Evolutionary conservation across 2,113 vertebrate species (phyloP).

Genomic region (Heloderma charlesbogerti): DNA sequence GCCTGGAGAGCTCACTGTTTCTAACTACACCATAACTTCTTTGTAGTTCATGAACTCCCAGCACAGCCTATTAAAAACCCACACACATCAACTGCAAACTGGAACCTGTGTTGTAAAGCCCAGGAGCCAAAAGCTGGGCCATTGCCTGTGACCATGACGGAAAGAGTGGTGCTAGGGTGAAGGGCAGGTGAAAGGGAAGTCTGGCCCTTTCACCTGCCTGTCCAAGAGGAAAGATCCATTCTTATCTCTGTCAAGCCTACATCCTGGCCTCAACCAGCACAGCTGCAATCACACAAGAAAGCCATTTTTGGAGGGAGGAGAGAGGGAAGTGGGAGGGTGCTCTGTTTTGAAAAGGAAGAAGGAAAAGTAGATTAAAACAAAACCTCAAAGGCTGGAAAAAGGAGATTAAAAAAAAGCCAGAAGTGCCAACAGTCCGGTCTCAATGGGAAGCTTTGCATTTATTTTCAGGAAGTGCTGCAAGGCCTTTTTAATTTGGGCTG

Average conservation of each 20-base stretch:
- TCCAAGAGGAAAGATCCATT: constrained; percentile 2
- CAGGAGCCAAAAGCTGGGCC: neutral
- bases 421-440: neutral
- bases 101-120: neutral
- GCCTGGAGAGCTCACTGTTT: neutral
- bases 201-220: neutral
- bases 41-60: neutral
- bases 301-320: neutral
- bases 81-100: neutral
- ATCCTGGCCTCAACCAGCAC: constrained; percentile 6
- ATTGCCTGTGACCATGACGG: neutral
- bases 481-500: neutral
- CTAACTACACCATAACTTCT: neutral
- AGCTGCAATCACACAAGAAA: constrained; percentile 3
- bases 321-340: neutral
- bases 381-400: constrained; percentile 1
- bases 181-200: neutral
- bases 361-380: neutral
- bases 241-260: neutral
- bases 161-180: neutral
- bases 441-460: neutral
- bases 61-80: neutral
- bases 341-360: neutral
- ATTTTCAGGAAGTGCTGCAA: constrained; percentile 9
- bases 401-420: neutral